Evolutionary conservation across 2,113 vertebrate genomes (phyloP).

Genomic region (Nothobranchius kuhntae): DNA sequence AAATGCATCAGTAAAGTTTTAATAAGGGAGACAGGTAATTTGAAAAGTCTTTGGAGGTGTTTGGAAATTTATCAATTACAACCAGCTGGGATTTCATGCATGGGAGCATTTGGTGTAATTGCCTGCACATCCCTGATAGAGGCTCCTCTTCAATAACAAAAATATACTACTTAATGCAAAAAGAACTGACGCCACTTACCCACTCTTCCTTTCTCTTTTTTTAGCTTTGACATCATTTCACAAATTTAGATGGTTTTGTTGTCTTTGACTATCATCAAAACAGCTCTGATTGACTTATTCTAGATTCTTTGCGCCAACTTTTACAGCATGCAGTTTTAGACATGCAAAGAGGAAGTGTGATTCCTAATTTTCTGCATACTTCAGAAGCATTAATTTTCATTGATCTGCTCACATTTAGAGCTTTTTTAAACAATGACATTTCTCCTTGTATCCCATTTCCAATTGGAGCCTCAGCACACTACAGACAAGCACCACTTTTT

Average conservation of each 20-base stretch:
- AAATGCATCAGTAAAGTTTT: conserved; percentile 82
- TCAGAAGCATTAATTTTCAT: conserved; percentile 70
- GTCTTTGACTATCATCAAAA: conserved; percentile 54
- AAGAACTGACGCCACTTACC: conserved; percentile 64
- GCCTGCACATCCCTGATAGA: conserved; percentile 82
- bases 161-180: conserved; percentile 74
- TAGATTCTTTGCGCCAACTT: conserved; percentile 22
- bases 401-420: conserved; percentile 56
- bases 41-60: conserved; percentile 81
- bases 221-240: conserved; percentile 35
- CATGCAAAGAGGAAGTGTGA: conserved; percentile 19
- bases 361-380: conserved; percentile 55
- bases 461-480: conserved; percentile 45
- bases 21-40: conserved; percentile 80
- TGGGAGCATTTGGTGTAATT: conserved; percentile 83
- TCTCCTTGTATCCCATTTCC: conserved; percentile 37
- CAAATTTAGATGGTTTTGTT: conserved; percentile 38
- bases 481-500: conserved; percentile 26
- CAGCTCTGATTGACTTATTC: conserved; percentile 29
- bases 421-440: conserved; percentile 60
- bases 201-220: conserved; percentile 18
- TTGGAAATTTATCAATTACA: conserved; percentile 84
- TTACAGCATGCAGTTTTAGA: conserved; percentile 28
- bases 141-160: conserved; percentile 78
- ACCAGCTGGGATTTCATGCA: conserved; percentile 83